These are phyloP conservation scores for Tragopan temminckii DNA, from an alignment of 2,797 vertebrate species.

Conservation along the genomic window DNA sequence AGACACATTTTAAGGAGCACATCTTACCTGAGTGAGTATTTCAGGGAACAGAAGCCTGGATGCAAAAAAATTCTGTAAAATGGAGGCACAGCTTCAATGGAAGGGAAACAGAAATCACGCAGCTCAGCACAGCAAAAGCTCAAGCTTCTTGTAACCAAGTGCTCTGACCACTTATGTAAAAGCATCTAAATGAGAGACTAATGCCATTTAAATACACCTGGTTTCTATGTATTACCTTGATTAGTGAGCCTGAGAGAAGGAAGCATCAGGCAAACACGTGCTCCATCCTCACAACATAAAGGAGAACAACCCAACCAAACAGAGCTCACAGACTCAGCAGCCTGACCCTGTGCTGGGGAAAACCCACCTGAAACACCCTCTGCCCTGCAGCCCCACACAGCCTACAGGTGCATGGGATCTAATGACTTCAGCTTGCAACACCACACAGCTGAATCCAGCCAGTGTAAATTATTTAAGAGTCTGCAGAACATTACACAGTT, in stretches of 20 bases:
- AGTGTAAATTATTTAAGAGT: slow-evolving; percentile 89
- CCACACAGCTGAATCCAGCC: slow-evolving; percentile 82
- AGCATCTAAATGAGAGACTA: not conserved
- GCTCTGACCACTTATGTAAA: accelerated
- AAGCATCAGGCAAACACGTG: accelerated
- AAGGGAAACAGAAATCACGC: not conserved
- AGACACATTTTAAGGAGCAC: slow-evolving; percentile 21
- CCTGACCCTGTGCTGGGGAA: not conserved
- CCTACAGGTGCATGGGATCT: slow-evolving; percentile 72
- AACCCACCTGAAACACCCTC: not conserved
- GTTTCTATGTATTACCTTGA: not conserved
- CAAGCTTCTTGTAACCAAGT: not conserved
- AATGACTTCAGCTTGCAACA: slow-evolving; percentile 34
- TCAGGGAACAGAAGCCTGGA: not conserved
- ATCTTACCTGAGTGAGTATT: not conserved
- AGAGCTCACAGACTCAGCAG: accelerated
- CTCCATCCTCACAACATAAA: accelerated
- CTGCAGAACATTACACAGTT: slow-evolving; percentile 89
- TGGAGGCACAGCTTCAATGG: not conserved
- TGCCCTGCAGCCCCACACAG: not conserved
- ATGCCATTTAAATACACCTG: not conserved
- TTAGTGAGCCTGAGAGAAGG: not conserved
- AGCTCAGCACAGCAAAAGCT: not conserved
- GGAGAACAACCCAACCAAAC: not conserved
- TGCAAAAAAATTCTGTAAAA: not conserved